Evolutionary conservation across 2,113 vertebrate genomes (phyloP), one percentile per base, ranked within the genome.

Genomic region (Chaetorhynchus papuensis): DNA sequence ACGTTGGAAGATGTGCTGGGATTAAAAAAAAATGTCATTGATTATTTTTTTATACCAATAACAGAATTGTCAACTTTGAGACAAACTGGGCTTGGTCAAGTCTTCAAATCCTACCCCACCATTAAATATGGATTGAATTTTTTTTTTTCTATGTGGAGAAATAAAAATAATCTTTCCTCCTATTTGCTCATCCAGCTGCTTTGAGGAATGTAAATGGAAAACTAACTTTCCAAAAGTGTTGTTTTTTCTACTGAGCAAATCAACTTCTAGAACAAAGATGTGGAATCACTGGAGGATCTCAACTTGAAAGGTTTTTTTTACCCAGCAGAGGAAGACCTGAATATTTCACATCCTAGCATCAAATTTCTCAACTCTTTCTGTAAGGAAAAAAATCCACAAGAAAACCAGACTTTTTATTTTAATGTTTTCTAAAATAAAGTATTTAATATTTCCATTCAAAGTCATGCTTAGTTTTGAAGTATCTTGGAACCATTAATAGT

Each of bases 81-180:
- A 47, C 27, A 49, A 91, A 49, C 23, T 79, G 27, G 59, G 7
- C 35, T 81, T 69, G 12, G 9, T 60, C 27, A 86, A 42, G 24
- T 56, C 6, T 52, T 13, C 11, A 56, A 89, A 60, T 26, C 8
- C 6, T 42, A n/a, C 9, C 3, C 13, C 8, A 42, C 2, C 9
- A 39, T 26, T 57, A 86, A 79, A 6, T 1, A 20, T 7, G 1
- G 3, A 3, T 18, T 39, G n/a, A 4, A 14, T 16, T n/a, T 18
- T 21, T n/a, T 60, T 16, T 50, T 42, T 78, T 12, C 10, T 42
- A 1, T 50, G 4, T 35, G 2, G 18, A 72, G 52, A 79, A 79
- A 57, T 20, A 37, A 26, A 76, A 56, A 10, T 30, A 14, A 21
- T 66, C 21, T 80, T 50, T 80, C 42, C 11, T 63, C 17, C 14